A percentile compares a stretch with the other conserved stretches of the same genome.
These are phyloP conservation scores for Siderastrea siderea DNA, from an alignment of 92 coral and sea anemone genomes.

Conservation along the genomic window DNA sequence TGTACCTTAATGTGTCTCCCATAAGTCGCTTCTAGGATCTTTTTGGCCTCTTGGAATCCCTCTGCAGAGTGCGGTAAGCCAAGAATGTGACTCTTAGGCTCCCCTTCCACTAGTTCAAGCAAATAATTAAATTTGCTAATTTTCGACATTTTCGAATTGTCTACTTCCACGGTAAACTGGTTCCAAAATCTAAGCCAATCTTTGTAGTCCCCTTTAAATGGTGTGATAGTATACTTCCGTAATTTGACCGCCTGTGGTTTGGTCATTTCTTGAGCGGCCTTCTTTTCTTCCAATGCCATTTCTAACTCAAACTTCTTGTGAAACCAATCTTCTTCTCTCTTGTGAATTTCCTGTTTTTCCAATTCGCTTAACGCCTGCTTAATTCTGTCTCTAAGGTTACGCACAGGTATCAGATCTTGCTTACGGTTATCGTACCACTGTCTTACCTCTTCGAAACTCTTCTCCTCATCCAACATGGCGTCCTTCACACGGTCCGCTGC, in stretches of 20 bases:
- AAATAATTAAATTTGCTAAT: constrained; percentile 65
- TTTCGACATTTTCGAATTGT: constrained; percentile 44
- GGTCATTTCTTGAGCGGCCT: neutral
- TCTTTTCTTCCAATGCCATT: constrained; percentile 5
- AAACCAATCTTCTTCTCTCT: constrained; percentile 49
- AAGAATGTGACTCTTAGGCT: constrained; percentile 45
- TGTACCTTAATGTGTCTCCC: constrained; percentile 74
- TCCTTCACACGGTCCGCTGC: constrained; percentile 31
- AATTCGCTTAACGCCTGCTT: constrained; percentile 31
- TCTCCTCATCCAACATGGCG: constrained; percentile 22
- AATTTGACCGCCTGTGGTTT: constrained; percentile 20
- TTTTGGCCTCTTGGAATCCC: constrained; percentile 59
- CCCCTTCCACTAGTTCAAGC: constrained; percentile 42
- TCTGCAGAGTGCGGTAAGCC: constrained; percentile 66
- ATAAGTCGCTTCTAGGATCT: constrained; percentile 40
- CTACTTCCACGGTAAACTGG: constrained; percentile 68
- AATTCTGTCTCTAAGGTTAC: constrained; percentile 26
- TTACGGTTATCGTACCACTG: constrained; percentile 6
- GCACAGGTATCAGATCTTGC: constrained; percentile 36
- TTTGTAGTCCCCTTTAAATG: constrained; percentile 64
- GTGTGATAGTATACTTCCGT: constrained; percentile 61
- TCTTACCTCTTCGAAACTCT: constrained; percentile 39
- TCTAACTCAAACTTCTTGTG: constrained; percentile 50
- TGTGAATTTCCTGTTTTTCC: constrained; percentile 11
- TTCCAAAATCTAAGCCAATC: constrained; percentile 79